Evolutionary conservation across 2,113 vertebrate species (phyloP).

Genomic region (Sciurus niger): DNA sequence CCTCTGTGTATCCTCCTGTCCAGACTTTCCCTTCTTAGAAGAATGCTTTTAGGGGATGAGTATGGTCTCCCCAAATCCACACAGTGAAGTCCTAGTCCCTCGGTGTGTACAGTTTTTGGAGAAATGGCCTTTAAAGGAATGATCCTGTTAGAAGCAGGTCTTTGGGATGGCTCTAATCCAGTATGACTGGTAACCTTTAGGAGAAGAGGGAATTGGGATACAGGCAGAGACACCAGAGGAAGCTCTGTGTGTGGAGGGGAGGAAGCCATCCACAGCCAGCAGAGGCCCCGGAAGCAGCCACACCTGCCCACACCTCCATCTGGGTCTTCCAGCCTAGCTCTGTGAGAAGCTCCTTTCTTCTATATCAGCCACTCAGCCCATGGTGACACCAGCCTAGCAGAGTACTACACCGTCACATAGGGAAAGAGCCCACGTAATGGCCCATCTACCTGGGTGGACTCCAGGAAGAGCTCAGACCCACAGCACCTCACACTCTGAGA

Average conservation of each 20-base stretch:
- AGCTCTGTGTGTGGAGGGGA: not conserved
- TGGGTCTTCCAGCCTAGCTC: not conserved
- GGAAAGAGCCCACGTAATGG: not conserved
- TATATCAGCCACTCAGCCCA: too few species aligned
- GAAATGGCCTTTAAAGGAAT: not conserved
- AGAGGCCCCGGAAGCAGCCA: rapidly evolving
- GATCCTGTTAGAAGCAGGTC: not conserved
- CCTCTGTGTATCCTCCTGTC: not conserved
- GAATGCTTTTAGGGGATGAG: rapidly evolving
- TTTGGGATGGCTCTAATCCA: not conserved
- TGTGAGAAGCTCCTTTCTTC: too few species aligned
- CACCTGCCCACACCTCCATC: too few species aligned
- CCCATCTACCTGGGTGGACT: not conserved
- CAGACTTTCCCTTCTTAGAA: not conserved
- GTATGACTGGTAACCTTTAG: not conserved
- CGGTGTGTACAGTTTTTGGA: not conserved
- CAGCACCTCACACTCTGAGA: not conserved
- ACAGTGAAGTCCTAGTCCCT: too few species aligned
- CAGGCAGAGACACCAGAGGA: not conserved
- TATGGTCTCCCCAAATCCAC: not conserved
- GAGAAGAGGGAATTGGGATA: not conserved
- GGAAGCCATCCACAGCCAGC: not conserved
- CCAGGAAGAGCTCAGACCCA: not conserved
- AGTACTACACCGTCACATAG: rapidly evolving
- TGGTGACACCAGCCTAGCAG: rapidly evolving